Evolutionary conservation across 2,113 vertebrate genomes (phyloP).

Genomic region (Sminthopsis crassicaudata): DNA sequence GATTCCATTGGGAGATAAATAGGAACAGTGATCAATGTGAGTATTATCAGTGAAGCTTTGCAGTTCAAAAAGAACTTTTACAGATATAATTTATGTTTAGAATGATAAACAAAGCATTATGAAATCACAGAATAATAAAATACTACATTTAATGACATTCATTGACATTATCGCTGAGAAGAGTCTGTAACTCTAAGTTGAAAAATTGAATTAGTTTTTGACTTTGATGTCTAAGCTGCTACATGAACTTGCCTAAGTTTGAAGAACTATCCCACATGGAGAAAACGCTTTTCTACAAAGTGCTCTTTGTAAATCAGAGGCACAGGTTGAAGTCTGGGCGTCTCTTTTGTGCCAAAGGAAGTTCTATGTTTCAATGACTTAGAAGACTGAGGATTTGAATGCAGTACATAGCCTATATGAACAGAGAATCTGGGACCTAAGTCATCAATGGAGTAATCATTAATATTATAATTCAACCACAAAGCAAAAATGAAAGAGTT

Average conservation of each 20-base stretch:
- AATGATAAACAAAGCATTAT: background rate
- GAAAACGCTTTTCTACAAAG: background rate
- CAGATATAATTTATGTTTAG: background rate
- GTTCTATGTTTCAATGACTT: background rate
- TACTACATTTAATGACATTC: background rate
- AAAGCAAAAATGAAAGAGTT: conserved; percentile 11
- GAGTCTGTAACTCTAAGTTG: background rate
- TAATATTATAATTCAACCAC: background rate
- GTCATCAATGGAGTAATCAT: background rate
- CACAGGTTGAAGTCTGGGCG: background rate
- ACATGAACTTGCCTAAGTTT: background rate
- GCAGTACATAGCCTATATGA: background rate
- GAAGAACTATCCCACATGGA: background rate
- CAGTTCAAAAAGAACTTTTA: background rate
- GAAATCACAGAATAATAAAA: background rate
- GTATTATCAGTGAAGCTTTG: background rate
- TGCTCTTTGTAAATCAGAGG: background rate
- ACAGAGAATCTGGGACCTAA: background rate
- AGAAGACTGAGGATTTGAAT: conserved; percentile 17
- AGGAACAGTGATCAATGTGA: background rate
- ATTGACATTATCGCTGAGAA: background rate
- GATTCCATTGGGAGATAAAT: background rate
- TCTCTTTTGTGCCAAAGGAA: background rate
- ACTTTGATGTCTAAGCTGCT: background rate
- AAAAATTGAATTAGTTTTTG: background rate